These are phyloP conservation scores for Tipula confusa DNA, from an alignment of 2,888 invertebrate genomes.

Conservation along the genomic window DNA sequence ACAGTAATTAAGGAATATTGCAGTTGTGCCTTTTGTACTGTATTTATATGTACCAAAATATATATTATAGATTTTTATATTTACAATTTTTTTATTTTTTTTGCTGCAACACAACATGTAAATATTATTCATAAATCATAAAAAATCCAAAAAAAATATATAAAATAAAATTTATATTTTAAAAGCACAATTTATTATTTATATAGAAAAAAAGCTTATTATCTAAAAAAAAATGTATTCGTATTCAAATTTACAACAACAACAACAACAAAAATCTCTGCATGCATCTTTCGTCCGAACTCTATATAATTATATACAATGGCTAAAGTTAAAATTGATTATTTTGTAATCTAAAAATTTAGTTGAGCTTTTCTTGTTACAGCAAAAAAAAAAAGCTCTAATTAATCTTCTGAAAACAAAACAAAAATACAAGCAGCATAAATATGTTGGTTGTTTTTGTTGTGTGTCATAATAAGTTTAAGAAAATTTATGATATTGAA, in stretches of 20 bases:
- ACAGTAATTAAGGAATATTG: background rate
- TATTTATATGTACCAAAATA: background rate
- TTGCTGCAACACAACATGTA: background rate
- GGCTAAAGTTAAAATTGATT: background rate
- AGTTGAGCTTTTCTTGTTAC: background rate
- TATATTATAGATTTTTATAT: background rate
- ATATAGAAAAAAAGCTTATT: background rate
- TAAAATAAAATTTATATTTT: background rate
- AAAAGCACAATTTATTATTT: background rate
- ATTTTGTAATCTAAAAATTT: background rate
- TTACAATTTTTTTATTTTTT: background rate
- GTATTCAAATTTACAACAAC: background rate
- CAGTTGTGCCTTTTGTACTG: background rate
- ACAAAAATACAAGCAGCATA: background rate
- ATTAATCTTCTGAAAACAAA: background rate
- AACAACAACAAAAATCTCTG: background rate
- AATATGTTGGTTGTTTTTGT: background rate
- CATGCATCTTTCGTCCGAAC: background rate
- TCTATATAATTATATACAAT: background rate
- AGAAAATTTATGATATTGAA: conserved; percentile 25
- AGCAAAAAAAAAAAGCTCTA: background rate
- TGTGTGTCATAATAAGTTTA: conserved; percentile 17
- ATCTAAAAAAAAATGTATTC: background rate
- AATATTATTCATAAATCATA: background rate
- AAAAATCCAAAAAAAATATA: background rate